A percentile compares a stretch with the other conserved stretches of the same genome.
These are phyloP conservation scores for Melieria crassipennis DNA, from an alignment of 2,888 invertebrate species.

Conservation along the genomic window DNA sequence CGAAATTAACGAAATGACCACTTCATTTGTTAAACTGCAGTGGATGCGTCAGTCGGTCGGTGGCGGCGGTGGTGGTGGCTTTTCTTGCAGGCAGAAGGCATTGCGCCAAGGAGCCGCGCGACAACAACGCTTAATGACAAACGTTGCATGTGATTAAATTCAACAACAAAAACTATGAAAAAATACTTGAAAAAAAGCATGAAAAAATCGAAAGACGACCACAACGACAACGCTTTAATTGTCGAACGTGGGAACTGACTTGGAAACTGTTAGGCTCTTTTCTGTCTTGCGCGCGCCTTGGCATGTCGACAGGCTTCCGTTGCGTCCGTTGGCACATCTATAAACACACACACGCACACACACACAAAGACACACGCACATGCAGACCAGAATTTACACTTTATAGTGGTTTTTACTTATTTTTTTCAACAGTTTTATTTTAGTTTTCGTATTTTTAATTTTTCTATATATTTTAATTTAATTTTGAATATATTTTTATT, in stretches of 20 bases:
- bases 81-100: slow-evolving; percentile 16
- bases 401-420: background rate
- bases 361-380: background rate
- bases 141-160: slow-evolving; percentile 29
- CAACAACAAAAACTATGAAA: background rate
- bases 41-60: background rate
- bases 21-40: background rate
- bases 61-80: background rate
- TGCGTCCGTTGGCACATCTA: background rate
- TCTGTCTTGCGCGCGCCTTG: slow-evolving; percentile 11
- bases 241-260: slow-evolving; percentile 31
- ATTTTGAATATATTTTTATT: too few relatives aligned
- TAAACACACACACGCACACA: background rate
- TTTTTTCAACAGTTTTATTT: too few relatives aligned
- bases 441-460: too few relatives aligned
- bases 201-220: background rate
- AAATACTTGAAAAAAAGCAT: background rate
- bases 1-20: background rate
- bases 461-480: too few relatives aligned
- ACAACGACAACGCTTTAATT: slow-evolving; percentile 21
- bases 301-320: background rate
- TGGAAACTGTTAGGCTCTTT: background rate
- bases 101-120: slow-evolving; percentile 1
- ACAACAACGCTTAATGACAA: slow-evolving; percentile 1
- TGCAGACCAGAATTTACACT: background rate